A percentile compares a stretch with the other conserved stretches of the same genome.
phyloP scores from a whole-genome alignment of 2,113 vertebrate genomes.

The Chaetodon trifascialis region DNA sequence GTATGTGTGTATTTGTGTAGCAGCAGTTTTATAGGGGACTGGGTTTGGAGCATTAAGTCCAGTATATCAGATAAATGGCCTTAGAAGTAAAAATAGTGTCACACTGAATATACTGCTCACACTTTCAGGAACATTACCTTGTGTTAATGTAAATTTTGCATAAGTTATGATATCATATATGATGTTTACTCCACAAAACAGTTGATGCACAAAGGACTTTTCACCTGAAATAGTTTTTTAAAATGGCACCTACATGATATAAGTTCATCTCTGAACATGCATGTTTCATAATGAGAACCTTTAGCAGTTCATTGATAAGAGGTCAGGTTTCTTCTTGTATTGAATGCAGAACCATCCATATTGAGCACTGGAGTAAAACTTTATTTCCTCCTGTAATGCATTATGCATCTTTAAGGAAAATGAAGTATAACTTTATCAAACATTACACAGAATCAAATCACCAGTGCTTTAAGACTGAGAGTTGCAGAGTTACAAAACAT shows the following conservation, averaged over 20 bases:
- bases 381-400: neutral
- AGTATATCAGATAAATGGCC: neutral
- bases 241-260: neutral
- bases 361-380: too few relatives aligned
- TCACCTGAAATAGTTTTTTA: neutral
- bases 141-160: neutral
- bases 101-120: neutral
- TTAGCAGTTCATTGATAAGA: neutral
- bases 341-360: too few relatives aligned
- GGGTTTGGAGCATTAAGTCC: neutral
- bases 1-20: too few relatives aligned
- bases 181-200: neutral
- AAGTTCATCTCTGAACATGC: neutral
- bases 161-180: neutral
- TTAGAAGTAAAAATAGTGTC: neutral
- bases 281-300: neutral
- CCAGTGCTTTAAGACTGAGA: neutral
- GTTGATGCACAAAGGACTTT: neutral
- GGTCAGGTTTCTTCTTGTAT: neutral
- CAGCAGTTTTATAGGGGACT: neutral
- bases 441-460: neutral
- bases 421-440: neutral
- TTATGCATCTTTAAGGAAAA: too few relatives aligned
- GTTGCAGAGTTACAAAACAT: neutral
- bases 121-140: neutral